phyloP scores from a whole-genome alignment of 2,113 vertebrate genomes.

The Labeo rohita region DNA sequence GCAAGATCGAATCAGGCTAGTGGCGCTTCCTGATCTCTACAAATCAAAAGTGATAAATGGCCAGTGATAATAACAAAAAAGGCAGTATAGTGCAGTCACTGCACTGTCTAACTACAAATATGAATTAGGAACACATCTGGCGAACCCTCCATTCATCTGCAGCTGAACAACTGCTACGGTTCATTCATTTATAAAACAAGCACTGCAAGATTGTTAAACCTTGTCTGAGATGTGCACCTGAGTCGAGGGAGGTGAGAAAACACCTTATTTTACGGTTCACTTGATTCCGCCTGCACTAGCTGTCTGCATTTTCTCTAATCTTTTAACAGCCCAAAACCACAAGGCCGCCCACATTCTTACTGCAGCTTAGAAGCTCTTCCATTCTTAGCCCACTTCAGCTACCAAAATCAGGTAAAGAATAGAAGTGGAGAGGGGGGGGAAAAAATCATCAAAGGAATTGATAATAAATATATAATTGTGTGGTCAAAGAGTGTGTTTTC shows the following conservation, averaged over 20 bases:
- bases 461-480: conserved; percentile 83
- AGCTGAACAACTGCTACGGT: conserved; percentile 24
- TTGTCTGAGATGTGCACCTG: conserved; percentile 63
- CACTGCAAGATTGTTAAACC: conserved; percentile 53
- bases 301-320: conserved; percentile 63
- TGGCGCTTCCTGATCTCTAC: background rate
- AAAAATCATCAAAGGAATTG: conserved; percentile 72
- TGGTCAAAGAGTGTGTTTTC: conserved; percentile 79
- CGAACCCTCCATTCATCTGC: background rate
- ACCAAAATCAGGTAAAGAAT: conserved; percentile 56
- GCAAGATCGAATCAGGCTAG: background rate
- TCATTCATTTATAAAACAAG: conserved; percentile 34
- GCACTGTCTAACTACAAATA: background rate
- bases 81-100: background rate
- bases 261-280: conserved; percentile 74
- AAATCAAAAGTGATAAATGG: background rate
- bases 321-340: conserved; percentile 59
- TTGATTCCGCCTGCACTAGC: conserved; percentile 66
- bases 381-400: conserved; percentile 49
- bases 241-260: conserved; percentile 70
- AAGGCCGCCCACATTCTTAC: conserved; percentile 64
- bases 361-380: conserved; percentile 62
- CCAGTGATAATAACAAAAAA: background rate
- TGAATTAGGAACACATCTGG: conserved; percentile 24
- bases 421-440: conserved; percentile 38